phyloP scores from a whole-genome alignment of 2,888 invertebrate species.

The Griposia aprilina region DNA sequence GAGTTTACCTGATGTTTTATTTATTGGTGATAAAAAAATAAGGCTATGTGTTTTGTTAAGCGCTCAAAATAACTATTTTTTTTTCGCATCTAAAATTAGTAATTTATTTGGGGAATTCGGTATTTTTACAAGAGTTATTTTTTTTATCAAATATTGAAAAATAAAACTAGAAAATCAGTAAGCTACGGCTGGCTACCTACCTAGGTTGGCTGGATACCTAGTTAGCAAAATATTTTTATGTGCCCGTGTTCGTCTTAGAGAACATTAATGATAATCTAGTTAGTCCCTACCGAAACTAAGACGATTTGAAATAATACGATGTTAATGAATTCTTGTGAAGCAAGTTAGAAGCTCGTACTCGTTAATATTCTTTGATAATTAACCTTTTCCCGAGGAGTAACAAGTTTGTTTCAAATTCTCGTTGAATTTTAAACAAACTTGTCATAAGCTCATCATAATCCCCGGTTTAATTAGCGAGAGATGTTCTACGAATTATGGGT shows the following conservation, averaged over 20 bases:
- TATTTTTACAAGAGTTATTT: not conserved
- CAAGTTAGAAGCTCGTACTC: slow-evolving; percentile 14
- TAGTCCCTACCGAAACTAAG: not conserved
- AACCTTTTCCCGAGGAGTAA: not conserved
- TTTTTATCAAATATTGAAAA: not conserved
- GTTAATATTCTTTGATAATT: slow-evolving; percentile 24
- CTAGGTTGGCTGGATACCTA: not conserved
- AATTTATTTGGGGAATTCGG: not conserved
- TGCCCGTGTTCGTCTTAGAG: not conserved
- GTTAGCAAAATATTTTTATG: not conserved
- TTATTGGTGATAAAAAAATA: not conserved
- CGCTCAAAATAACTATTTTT: no score
- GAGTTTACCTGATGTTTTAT: slow-evolving; percentile 64
- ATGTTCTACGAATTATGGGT: not conserved
- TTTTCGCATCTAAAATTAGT: not conserved
- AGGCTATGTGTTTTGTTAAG: not conserved
- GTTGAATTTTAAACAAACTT: not conserved
- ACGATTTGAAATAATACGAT: not conserved
- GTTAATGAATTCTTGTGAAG: slow-evolving; percentile 21
- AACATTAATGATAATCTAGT: not conserved
- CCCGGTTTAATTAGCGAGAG: not conserved
- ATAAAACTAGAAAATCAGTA: not conserved
- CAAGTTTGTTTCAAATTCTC: slow-evolving; percentile 5
- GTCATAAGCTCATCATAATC: not conserved
- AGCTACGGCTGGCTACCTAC: not conserved